Base-by-base conservation (phyloP, 2,888 invertebrate genomes). In the Drosophila melanocephala region DNA sequence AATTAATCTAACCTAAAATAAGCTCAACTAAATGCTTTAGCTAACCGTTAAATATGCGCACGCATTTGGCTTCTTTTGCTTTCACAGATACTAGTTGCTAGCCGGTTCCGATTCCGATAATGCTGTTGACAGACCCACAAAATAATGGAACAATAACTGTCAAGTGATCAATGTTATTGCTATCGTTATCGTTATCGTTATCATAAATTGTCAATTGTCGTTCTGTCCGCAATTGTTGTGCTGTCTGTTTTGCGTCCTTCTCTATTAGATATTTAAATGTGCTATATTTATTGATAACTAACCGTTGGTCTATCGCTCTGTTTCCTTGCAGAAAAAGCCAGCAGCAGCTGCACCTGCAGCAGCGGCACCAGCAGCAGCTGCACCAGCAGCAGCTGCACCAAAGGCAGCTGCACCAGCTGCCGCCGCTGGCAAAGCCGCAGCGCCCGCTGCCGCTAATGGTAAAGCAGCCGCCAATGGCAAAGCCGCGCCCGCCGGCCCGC, bases 261-360 rank as follows among this genome's bases (percentile, higher is more conserved):
- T 61, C 14, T 56, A 5, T 44, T 47, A 1, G 3, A 19, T 26
- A 12, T 26, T 39, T 26, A 14, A 9, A 7, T 14, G 19, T 37
- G 26, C 10, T 6, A 3, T 26, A 12, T 9, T 30, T 22, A 16
- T 67, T 37, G 51, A 67, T 75, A 42, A 32, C 51, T 78, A 50
- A 80, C 56, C 61, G 47, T 10, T 53, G 2, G 22, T 28, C 16
- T 22, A 35, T 58, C 35, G 47, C n/a, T 42, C 22, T 32, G 39
- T 47, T 59, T 39, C 33, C 2, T 84, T 92, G 32, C 84, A 93
- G 93, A 93, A 93, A 87, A 93, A 92, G 81, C 91, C 85, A 80
- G 84, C 84, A 65, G 61, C 57, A 79, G 81, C 57, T 70, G 37
- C 68, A 51, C n/a, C 66, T 2, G 81, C 30, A 19, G 44, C 76